Base-by-base conservation (phyloP, 23 tunicate species). In the Ciona savignyi region DNA sequence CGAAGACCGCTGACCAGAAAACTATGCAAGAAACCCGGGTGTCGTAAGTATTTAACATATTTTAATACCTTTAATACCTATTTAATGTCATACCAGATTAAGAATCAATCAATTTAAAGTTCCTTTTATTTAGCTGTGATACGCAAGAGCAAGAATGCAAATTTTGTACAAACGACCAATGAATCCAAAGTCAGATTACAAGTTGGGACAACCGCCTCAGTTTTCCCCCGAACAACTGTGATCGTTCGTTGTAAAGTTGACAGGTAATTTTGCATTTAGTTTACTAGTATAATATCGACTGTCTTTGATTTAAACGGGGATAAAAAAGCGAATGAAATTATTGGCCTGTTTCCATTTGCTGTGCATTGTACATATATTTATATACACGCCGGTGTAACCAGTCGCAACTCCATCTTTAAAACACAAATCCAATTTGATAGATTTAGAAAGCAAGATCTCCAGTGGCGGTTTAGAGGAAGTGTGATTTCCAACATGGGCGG, bases 181-280 rank as follows among this genome's bases (percentile, higher is more conserved):
- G 49, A 65, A 32, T 6, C 77, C 29, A 86, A 74, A 74, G 66
- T 86, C 24, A 74, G 77, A 48, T 69, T 86, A 28, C 70, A 67
- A 21, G 76, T 79, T 35, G 93, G 93, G 0, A 75, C 51, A 49
- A 34, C 23, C n/a, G 93, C 93, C 3, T 74, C 25, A 23, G 77
- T 86, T 1, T 29, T 60, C 6, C 60, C 81, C 20, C 33, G 66
- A 27, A 79, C 81, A 0, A 86, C 70, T 4, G 81, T 86, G 62
- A 62, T 86, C 76, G 66, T 86, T 21, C 67, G 75, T 30, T 86
- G 93, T 60, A 51, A 22, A 24, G 77, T 76, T 3, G 70, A 74
- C 0, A 70, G 70, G 88, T 83, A 76, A 74, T 35, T 34, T 23
- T 68, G 0, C 42, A n/a, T n/a, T n/a, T n/a, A n/a, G n/a, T n/a